Evolutionary conservation across 2,113 vertebrate species (phyloP).

Genomic region (Onychostruthus taczanowskii): DNA sequence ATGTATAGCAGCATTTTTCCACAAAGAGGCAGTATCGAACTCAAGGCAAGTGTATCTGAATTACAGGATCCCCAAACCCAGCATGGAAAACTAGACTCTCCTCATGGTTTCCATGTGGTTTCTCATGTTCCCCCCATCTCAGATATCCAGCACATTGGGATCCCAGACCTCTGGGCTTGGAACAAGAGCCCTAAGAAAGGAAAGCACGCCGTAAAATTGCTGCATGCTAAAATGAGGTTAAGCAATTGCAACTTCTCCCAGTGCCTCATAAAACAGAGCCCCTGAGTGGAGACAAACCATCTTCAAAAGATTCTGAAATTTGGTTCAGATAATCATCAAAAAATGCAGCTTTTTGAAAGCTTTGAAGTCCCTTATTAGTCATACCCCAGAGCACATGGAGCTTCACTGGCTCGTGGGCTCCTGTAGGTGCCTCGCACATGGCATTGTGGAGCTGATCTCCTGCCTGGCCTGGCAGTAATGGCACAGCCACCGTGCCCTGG

Average conservation of each 20-base stretch:
- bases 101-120: background rate
- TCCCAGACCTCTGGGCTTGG: background rate
- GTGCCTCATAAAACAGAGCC: background rate
- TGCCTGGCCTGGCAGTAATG: background rate
- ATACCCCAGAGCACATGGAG: background rate
- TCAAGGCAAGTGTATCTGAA: background rate
- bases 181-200: background rate
- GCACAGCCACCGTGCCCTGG: fast-evolving
- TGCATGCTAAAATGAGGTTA: background rate
- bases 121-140: background rate
- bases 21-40: conserved; percentile 43
- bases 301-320: conserved; percentile 45
- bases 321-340: background rate
- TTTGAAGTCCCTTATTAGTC: conserved; percentile 15
- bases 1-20: background rate
- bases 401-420: background rate
- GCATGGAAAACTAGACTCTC: background rate
- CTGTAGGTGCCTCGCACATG: background rate
- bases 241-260: background rate
- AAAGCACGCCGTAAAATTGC: background rate
- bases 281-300: background rate
- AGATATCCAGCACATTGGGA: background rate
- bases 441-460: fast-evolving
- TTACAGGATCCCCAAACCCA: background rate
- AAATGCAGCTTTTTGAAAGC: conserved; percentile 2